A percentile compares a stretch with the other conserved stretches of the same genome.
phyloP scores from a whole-genome alignment of 2,113 vertebrate genomes.

The Anas platyrhynchos region DNA sequence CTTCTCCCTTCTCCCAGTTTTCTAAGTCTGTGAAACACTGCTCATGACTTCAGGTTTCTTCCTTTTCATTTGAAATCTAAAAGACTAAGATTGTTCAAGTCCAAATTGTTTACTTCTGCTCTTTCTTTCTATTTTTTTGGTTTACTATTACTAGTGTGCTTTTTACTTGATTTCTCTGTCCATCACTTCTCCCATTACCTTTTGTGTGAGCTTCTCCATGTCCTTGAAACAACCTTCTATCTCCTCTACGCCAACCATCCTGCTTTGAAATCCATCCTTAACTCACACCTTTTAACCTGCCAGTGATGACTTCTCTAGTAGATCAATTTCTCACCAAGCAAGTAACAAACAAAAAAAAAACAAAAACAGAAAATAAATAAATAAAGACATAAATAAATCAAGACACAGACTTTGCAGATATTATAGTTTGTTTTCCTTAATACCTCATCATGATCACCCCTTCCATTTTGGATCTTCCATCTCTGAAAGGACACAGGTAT shows the following conservation, averaged over 20 bases:
- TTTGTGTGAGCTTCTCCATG: not conserved
- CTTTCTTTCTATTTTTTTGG: not conserved
- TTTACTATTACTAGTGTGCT: not conserved
- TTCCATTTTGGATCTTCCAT: not conserved
- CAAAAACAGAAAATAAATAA: not conserved
- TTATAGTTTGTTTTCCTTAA: not conserved
- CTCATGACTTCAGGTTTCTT: not conserved
- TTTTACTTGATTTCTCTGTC: not conserved
- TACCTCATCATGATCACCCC: not conserved
- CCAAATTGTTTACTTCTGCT: not conserved
- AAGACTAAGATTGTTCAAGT: not conserved
- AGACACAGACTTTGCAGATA: not conserved
- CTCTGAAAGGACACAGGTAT: not conserved
- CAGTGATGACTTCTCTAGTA: not conserved
- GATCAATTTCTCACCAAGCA: not conserved
- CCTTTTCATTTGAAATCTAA: not conserved
- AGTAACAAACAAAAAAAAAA: not conserved
- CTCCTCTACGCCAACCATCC: not conserved
- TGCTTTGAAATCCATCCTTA: not conserved
- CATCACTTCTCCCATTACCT: not conserved
- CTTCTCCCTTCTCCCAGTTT: not conserved
- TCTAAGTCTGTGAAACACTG: not conserved
- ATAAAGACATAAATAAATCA: not conserved
- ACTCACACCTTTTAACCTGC: not conserved
- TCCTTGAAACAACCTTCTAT: not conserved